Base-by-base conservation (phyloP, 2,797 vertebrate genomes). In the Gila robusta region DNA sequence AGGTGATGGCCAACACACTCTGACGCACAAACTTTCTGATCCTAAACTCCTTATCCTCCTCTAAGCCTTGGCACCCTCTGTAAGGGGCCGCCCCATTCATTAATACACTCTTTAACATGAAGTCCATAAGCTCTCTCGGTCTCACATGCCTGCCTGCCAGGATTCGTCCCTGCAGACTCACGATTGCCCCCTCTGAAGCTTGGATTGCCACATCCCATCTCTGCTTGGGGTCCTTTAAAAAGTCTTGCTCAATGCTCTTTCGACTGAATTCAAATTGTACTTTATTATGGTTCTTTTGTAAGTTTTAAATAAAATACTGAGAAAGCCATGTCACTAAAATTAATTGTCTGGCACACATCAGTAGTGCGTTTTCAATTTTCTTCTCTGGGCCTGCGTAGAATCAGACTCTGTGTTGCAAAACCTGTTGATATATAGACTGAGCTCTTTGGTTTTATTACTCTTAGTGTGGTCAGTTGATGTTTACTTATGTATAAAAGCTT, bases 251-350 rank as follows among this genome's bases (percentile, higher is more conserved):
- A 86, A 80, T 41, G 21, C 56, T 16, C 72, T 79, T 49, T 37
- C 41, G 17, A 32, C 54, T 76, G 37, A 17, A 35, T 73, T 83
- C 59, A 71, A 70, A 71, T 81, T 54, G 74, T 82, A 59, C 56
- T 59, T 85, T 64, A 71, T 89, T 81, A 80, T 69, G 23, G 23
- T 56, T 73, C 88, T 89, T 70, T 35, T 56, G 72, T 74, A 84
- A 90, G 86, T 88, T 47, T 66, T 89, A 88, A 16, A 89, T 62
- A 3, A 79, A 54, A 23, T 64, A 3, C 64, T 12, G 44, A 67
- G 56, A 56, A 59, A 49, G 26, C 47, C 26, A 19, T 78, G 72
- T 67, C 23, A 41, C 35, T 41, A 19, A 66, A 64, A 54, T 37
- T 6, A 54, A 49, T 52, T 3, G 0, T 10, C 23, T 47, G 62